Conservation (phyloP, 1,140 invertebrate species). For the Panulirus ornatus region DNA sequence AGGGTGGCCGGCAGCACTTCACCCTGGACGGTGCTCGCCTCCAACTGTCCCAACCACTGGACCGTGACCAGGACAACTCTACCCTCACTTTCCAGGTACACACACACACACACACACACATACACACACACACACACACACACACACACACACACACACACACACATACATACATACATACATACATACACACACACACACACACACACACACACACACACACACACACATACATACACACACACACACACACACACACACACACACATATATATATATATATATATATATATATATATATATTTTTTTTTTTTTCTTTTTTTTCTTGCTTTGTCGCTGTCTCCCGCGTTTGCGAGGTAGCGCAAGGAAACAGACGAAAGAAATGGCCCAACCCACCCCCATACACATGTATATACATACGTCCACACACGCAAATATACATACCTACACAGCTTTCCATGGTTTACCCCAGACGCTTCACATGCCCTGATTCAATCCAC, state of each 20-base stretch:
- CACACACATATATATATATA: not conserved
- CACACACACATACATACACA: not conserved
- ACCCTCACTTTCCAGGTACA: conserved; percentile 92
- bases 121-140: not conserved
- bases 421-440: no score
- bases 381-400: no score
- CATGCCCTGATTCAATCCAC: no score
- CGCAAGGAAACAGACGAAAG: no score
- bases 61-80: conserved; percentile 90
- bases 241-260: not conserved
- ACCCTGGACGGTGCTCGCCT: conserved; percentile 89
- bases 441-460: no score
- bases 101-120: not conserved
- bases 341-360: no score
- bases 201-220: not conserved
- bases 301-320: not conserved
- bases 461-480: no score
- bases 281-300: not conserved
- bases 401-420: no score
- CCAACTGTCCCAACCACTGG: conserved; percentile 87
- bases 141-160: not conserved
- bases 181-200: conserved; percentile 7
- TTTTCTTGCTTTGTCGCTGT: no score
- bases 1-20: conserved; percentile 87
- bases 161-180: not conserved